These are phyloP conservation scores for Piprites chloris DNA, from an alignment of 2,113 vertebrate species.

Conservation along the genomic window DNA sequence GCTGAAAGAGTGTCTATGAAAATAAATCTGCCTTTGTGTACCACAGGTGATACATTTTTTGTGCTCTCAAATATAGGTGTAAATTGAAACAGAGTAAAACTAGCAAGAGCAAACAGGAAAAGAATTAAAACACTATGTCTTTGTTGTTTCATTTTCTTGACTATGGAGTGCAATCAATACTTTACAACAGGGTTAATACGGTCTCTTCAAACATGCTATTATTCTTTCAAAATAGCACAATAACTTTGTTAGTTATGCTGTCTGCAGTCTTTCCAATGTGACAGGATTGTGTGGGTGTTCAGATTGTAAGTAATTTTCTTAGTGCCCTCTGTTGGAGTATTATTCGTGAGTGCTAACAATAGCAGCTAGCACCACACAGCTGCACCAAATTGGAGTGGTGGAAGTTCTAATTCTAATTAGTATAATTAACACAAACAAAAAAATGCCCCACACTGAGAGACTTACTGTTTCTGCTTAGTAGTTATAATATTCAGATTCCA, in stretches of 20 bases:
- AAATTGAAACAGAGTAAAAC: constrained; percentile 77
- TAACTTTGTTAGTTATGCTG: constrained; percentile 82
- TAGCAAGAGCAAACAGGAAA: constrained; percentile 69
- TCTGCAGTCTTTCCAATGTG: constrained; percentile 69
- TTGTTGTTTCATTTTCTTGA: constrained; percentile 78
- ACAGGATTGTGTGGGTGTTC: constrained; percentile 69
- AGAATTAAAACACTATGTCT: constrained; percentile 75
- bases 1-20: constrained; percentile 44
- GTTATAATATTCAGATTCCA: constrained; percentile 63
- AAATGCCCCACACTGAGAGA: constrained; percentile 7
- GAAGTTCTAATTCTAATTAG: constrained; percentile 76
- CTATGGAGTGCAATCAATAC: constrained; percentile 77
- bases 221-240: constrained; percentile 78
- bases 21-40: constrained; percentile 61
- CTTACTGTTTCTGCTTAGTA: constrained; percentile 53
- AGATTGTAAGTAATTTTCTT: constrained; percentile 64
- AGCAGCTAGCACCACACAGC: constrained; percentile 53
- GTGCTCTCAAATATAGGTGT: constrained; percentile 72
- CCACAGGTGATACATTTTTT: constrained; percentile 54
- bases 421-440: constrained; percentile 72
- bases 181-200: constrained; percentile 82
- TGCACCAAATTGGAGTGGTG: constrained; percentile 65
- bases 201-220: constrained; percentile 81
- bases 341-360: constrained; percentile 36
- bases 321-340: constrained; percentile 72